Evolutionary conservation across 2,797 vertebrate species (phyloP), one percentile per base, ranked within the genome.

Genomic region (Meriones psammophilus): DNA sequence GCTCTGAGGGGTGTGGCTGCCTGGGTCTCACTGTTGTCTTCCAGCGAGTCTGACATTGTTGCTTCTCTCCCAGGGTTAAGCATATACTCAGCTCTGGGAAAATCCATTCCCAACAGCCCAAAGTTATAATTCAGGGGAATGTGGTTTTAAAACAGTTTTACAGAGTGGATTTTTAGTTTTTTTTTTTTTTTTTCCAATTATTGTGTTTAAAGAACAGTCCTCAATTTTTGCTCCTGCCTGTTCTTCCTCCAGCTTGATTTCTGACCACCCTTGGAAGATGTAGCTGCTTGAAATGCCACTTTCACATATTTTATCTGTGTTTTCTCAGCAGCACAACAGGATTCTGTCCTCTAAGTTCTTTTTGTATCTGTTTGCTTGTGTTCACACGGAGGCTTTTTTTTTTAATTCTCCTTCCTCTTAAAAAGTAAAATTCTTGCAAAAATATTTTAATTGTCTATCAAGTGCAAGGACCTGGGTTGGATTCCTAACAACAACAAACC

Each of bases 31-130:
- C 10, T 8, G 22, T 83, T 58, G 20, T 92, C 80, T 56, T 66
- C 86, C 33, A 71, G 54, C 69, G 42, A 30, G 71, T 76, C 94
- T 91, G 66, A 85, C 6, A 7, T 3, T 17, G 46, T 95, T 64
- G 50, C 0, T 62, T 96, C 68, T 33, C 97, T 96, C 91, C 74
- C 66, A 60, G 83, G 85, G 33, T 97, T 94, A 94, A 94, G 77
- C 79, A 14, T 74, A 22, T 18, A 1, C 69, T 96, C 79, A 68
- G 81, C 80, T 73, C 66, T 97, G 94, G 96, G 87, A 89, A 97
- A 93, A 71, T 93, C 92, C 89, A 5, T 94, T 84, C 80, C 74
- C 74, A 17, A 13, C 62, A 77, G 50, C 46, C 86, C 50, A n/a
- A 58, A 71, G 33, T 95, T 81, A 42, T 90, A 92, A 88, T 86